These are phyloP conservation scores for Scaptomyza caliginosa DNA, from an alignment of 2,888 invertebrate genomes.

Conservation along the genomic window DNA sequence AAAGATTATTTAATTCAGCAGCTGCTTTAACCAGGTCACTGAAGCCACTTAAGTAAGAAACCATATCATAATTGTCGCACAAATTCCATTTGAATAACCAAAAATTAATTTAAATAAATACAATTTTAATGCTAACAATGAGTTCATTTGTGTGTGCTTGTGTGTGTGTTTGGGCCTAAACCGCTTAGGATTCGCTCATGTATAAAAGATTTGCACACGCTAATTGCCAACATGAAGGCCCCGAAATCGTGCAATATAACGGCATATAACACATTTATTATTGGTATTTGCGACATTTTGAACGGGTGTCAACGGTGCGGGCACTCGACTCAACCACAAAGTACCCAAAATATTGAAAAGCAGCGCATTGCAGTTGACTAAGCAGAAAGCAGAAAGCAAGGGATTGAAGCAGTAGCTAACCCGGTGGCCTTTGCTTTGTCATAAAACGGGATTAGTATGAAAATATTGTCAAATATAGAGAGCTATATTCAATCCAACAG, in stretches of 20 bases:
- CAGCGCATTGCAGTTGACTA: slow-evolving; percentile 50
- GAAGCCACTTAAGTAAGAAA: slow-evolving; percentile 33
- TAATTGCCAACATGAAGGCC: slow-evolving; percentile 62
- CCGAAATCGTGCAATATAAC: slow-evolving; percentile 9
- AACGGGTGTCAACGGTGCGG: slow-evolving; percentile 56
- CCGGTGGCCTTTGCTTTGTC: slow-evolving; percentile 61
- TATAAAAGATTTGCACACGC: slow-evolving; percentile 73
- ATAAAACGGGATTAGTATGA: slow-evolving; percentile 68
- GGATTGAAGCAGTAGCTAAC: slow-evolving; percentile 19
- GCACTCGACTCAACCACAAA: slow-evolving; percentile 68
- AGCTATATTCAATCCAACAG: slow-evolving; percentile 27
- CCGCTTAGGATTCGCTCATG: slow-evolving; percentile 72
- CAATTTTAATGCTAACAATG: slow-evolving; percentile 53
- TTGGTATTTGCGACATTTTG: slow-evolving; percentile 56
- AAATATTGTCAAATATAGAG: slow-evolving; percentile 42
- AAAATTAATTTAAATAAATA: slow-evolving; percentile 74
- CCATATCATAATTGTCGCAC: slow-evolving; percentile 43
- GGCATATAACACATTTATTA: slow-evolving; percentile 21
- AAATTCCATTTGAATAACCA: slow-evolving; percentile 39
- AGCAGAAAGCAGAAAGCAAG: slow-evolving; percentile 13
- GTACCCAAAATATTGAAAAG: slow-evolving; percentile 73
- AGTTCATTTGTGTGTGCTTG: background rate
- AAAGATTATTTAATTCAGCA: slow-evolving; percentile 1
- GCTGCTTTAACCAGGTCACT: slow-evolving; percentile 34
- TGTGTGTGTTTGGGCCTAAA: slow-evolving; percentile 43